Conservation (phyloP, 2,113 vertebrate genomes). For the Tragelaphus buxtoni region DNA sequence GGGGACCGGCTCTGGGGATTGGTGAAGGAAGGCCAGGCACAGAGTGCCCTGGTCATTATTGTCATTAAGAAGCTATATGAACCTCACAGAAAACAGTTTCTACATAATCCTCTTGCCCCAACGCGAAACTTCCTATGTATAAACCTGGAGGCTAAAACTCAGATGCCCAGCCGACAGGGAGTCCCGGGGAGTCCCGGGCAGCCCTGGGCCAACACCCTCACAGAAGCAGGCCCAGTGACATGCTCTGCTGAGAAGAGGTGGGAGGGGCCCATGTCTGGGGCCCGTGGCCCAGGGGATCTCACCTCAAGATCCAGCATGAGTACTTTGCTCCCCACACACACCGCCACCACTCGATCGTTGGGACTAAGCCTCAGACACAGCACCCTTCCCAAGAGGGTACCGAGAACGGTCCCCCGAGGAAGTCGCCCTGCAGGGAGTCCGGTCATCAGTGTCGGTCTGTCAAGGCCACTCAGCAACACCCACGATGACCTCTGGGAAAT, state of each 20-base stretch:
- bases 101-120: background rate
- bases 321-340: conserved; percentile 80
- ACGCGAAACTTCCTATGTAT: fast-evolving
- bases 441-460: background rate
- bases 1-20: conserved; percentile 66
- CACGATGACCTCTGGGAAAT: fast-evolving
- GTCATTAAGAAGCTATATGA: background rate
- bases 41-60: too few species aligned
- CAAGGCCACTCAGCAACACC: background rate
- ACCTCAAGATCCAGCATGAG: conserved; percentile 85
- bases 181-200: background rate
- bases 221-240: background rate
- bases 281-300: background rate
- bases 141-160: background rate
- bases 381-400: conserved; percentile 80
- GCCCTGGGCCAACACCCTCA: background rate
- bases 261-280: background rate
- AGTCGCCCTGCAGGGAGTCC: conserved; percentile 77
- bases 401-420: conserved; percentile 83
- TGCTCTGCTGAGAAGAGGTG: fast-evolving
- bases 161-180: background rate
- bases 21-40: background rate
- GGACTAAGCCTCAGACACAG: conserved; percentile 84
- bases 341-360: conserved; percentile 80
- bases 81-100: background rate